Conservation (phyloP, 1,140 invertebrate species). For the Batillaria attramentaria region DNA sequence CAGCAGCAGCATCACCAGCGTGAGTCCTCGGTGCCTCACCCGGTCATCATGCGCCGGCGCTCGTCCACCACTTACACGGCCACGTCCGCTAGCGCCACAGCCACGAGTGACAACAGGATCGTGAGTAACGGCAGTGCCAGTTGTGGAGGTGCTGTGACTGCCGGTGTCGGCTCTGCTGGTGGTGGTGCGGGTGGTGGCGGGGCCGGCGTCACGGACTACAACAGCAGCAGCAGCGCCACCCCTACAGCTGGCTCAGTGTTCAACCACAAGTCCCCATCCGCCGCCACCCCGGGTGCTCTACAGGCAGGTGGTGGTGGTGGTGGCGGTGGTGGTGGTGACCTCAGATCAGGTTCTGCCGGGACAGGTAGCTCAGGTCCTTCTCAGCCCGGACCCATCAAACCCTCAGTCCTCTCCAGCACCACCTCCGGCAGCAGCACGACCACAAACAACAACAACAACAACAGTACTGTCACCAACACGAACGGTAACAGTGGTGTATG, state of each 20-base stretch:
- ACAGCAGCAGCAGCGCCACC: not conserved
- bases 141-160: not conserved
- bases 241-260: not conserved
- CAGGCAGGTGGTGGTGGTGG: not conserved
- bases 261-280: conserved; percentile 25
- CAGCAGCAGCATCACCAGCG: conserved; percentile 34
- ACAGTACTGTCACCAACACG: conserved; percentile 18
- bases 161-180: not conserved
- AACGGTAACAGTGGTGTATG: not conserved
- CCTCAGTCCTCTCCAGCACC: conserved; percentile 14
- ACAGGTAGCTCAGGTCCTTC: not conserved
- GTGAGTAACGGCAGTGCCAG: conserved; percentile 12
- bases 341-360: conserved; percentile 8
- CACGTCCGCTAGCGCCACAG: not conserved
- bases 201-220: conserved; percentile 1
- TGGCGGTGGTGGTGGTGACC: not conserved
- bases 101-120: conserved; percentile 5
- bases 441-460: conserved; percentile 31
- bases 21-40: conserved; percentile 36
- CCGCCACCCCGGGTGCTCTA: conserved; percentile 7
- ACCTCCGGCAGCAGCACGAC: conserved; percentile 11
- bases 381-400: not conserved
- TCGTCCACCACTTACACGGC: conserved; percentile 22
- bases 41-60: conserved; percentile 41
- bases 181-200: conserved; percentile 16